Evolutionary conservation across 2,113 vertebrate species (phyloP).

Genomic region (Phaethornis superciliosus): DNA sequence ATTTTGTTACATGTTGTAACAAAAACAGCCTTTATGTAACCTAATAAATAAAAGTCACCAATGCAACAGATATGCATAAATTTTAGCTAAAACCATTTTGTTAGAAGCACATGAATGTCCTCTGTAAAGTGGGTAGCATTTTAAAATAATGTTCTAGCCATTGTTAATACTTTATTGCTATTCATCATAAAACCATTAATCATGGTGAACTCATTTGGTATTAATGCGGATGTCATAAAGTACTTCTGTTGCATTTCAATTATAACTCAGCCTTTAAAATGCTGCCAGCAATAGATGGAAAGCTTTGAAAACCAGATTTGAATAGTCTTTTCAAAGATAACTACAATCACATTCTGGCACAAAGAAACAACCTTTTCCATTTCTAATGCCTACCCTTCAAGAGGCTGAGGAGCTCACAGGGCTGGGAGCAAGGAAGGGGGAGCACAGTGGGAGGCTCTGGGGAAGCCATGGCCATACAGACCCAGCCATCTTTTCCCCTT

Average conservation of each 20-base stretch:
- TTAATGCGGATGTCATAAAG: conserved; percentile 67
- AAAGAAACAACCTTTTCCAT: not conserved
- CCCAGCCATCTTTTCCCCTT: not conserved
- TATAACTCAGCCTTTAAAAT: conserved; percentile 57
- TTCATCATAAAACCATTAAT: conserved; percentile 68
- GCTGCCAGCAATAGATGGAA: conserved; percentile 38
- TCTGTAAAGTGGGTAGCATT: conserved; percentile 42
- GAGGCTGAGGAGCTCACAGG: not conserved
- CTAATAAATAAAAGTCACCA: conserved; percentile 60
- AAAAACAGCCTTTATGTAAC: conserved; percentile 49
- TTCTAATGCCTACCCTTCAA: not conserved
- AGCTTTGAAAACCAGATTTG: conserved; percentile 33
- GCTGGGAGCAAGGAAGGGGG: not conserved
- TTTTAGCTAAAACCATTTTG: conserved; percentile 54
- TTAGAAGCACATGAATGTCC: conserved; percentile 42
- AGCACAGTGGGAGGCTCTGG: accelerated
- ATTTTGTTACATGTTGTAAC: not conserved
- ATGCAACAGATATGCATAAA: conserved; percentile 53
- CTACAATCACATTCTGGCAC: not conserved
- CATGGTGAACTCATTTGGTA: conserved; percentile 66
- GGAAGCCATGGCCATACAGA: not conserved
- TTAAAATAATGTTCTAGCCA: conserved; percentile 65
- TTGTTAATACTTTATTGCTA: conserved; percentile 66
- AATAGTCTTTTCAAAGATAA: conserved; percentile 37
- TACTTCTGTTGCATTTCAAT: conserved; percentile 65